Conservation (phyloP, 2,113 vertebrate species). For the Gila orcuttii region DNA sequence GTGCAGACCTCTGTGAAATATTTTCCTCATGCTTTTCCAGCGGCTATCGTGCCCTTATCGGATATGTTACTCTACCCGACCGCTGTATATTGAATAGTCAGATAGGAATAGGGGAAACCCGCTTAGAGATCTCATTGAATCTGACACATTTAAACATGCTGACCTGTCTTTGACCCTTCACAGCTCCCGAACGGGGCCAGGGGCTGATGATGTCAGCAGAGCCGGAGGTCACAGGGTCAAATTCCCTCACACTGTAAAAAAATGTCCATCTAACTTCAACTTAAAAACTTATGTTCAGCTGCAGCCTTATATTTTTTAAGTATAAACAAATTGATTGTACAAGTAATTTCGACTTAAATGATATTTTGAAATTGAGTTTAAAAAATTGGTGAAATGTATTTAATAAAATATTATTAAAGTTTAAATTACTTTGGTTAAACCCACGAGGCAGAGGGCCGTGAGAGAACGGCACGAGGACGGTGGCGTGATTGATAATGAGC, state of each 20-base stretch:
- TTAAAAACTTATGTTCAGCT: not conserved
- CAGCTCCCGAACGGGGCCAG: not conserved
- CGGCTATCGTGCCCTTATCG: not conserved
- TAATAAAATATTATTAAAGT: no score
- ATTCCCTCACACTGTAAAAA: not conserved
- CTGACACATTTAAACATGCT: not conserved
- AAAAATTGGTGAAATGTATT: no score
- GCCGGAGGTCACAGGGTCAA: not conserved
- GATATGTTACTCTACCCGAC: conserved; percentile 3
- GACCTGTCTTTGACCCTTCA: conserved; percentile 3
- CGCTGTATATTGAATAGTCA: not conserved
- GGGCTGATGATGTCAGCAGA: not conserved
- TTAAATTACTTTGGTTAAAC: no score
- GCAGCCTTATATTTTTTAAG: not conserved
- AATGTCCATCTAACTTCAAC: not conserved
- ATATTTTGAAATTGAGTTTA: no score
- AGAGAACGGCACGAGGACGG: no score
- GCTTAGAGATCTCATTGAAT: not conserved
- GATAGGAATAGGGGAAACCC: not conserved
- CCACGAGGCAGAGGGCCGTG: no score
- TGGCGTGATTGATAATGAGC: no score
- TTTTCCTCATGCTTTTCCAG: not conserved
- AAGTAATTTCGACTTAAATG: not conserved
- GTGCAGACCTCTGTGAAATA: conserved; percentile 25
- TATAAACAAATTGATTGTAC: not conserved